Percentiles rank a stretch among this genome's conserved stretches.
phyloP scores from a whole-genome alignment of 1,140 invertebrate genomes.

The Philotrypesis tridentata region DNA sequence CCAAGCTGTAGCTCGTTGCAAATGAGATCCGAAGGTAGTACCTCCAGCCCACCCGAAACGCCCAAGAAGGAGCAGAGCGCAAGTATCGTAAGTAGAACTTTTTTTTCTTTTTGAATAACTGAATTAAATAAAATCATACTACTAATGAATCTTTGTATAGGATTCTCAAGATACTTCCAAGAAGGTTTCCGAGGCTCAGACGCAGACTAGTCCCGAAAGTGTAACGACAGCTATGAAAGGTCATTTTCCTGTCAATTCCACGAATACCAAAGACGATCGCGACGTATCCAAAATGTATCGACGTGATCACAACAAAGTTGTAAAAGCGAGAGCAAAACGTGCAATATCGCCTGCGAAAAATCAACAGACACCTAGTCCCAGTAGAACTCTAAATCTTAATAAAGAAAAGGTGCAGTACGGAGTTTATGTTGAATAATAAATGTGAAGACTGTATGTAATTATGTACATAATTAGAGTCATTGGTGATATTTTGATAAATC shows the following conservation, averaged over 20 bases:
- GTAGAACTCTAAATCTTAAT: slow-evolving; percentile 63
- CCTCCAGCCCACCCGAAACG: slow-evolving; percentile 73
- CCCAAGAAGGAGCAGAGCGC: slow-evolving; percentile 67
- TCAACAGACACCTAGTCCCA: slow-evolving; percentile 66
- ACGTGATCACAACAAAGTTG: slow-evolving; percentile 75
- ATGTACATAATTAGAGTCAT: no score
- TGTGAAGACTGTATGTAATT: no score
- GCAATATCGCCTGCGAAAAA: slow-evolving; percentile 77
- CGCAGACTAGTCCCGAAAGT: slow-evolving; percentile 84
- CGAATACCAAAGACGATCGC: slow-evolving; percentile 75
- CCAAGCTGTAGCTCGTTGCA: slow-evolving; percentile 77
- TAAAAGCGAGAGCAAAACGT: slow-evolving; percentile 76
- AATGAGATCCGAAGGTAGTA: slow-evolving; percentile 73
- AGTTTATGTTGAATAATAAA: background rate
- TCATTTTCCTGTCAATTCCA: slow-evolving; percentile 78
- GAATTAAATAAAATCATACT: background rate
- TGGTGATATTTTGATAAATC: background rate
- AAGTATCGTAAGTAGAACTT: slow-evolving; percentile 50
- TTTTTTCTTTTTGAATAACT: no score
- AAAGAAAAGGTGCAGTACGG: slow-evolving; percentile 62
- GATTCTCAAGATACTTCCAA: slow-evolving; percentile 69
- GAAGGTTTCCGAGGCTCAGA: slow-evolving; percentile 81
- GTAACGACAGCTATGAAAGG: slow-evolving; percentile 73
- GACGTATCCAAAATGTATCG: slow-evolving; percentile 79
- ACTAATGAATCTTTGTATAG: slow-evolving; percentile 51